Evolutionary conservation across 1,140 invertebrate genomes (phyloP).

Genomic region (Zaprionus lachaisei): DNA sequence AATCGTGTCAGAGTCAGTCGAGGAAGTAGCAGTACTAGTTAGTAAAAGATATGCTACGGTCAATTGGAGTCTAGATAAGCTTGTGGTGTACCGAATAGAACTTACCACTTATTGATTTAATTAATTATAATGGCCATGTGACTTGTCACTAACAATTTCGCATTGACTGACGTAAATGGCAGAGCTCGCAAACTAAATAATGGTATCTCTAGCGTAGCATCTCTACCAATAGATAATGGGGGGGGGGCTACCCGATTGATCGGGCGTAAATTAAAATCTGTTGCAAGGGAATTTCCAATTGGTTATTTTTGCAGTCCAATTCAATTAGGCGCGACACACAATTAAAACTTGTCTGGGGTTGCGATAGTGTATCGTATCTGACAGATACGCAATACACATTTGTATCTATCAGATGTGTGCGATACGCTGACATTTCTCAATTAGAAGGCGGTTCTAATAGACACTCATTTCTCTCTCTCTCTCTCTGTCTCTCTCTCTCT

Average conservation of each 20-base stretch:
- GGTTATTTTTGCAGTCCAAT: slow-evolving; percentile 51
- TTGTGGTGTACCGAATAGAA: neutral
- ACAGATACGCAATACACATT: slow-evolving; percentile 60
- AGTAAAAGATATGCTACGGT: slow-evolving; percentile 37
- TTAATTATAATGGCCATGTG: slow-evolving; percentile 79
- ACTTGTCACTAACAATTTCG: slow-evolving; percentile 61
- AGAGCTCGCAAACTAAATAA: neutral
- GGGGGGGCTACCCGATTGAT: slow-evolving; percentile 16
- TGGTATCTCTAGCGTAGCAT: slow-evolving; percentile 63
- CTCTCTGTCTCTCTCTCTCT: neutral
- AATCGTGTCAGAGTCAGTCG: slow-evolving; percentile 64
- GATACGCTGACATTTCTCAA: slow-evolving; percentile 43
- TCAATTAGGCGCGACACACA: slow-evolving; percentile 72
- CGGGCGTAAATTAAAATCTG: slow-evolving; percentile 73
- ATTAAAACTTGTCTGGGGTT: slow-evolving; percentile 59
- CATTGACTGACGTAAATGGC: slow-evolving; percentile 64
- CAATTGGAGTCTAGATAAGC: slow-evolving; percentile 36
- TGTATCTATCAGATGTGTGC: slow-evolving; percentile 26
- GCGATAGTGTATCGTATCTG: slow-evolving; percentile 50
- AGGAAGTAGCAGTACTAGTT: neutral
- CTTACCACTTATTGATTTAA: slow-evolving; percentile 64
- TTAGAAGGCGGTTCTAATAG: slow-evolving; percentile 38
- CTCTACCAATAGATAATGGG: slow-evolving; percentile 45
- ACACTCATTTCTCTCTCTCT: neutral
- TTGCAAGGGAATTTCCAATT: slow-evolving; percentile 25